phyloP scores from a whole-genome alignment of 64 coral and sea anemone species.

The Dendronephthya gigantea region DNA sequence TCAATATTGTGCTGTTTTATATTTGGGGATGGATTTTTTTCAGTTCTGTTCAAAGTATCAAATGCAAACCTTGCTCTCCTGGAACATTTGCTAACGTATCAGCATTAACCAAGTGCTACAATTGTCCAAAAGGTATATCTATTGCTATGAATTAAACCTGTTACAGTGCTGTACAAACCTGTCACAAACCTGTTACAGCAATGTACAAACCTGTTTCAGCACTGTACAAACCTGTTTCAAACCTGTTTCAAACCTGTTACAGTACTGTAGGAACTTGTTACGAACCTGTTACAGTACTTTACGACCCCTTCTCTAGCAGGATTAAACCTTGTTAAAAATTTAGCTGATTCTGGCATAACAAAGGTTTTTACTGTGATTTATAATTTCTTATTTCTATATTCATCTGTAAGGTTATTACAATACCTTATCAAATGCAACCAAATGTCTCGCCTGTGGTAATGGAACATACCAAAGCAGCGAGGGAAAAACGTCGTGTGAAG shows the following conservation, averaged over 20 bases:
- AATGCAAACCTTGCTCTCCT: neutral
- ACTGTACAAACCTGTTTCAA: no score
- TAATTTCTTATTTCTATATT: slow-evolving; percentile 2
- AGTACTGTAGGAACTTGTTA: no score
- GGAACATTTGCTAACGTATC: neutral
- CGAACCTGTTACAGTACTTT: no score
- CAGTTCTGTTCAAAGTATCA: neutral
- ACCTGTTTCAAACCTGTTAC: no score
- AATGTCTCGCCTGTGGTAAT: neutral
- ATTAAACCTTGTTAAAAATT: no score
- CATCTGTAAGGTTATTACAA: neutral
- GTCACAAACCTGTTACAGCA: no score
- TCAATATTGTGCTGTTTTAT: no score
- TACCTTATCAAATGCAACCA: neutral
- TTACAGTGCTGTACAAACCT: no score
- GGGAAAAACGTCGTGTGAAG: neutral
- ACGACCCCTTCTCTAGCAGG: no score
- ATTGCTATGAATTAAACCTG: neutral
- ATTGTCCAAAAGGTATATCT: neutral
- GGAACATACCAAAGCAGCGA: neutral
- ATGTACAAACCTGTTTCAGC: no score
- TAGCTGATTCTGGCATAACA: no score
- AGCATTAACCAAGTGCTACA: neutral
- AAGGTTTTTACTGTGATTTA: no score
- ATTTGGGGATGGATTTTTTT: neutral